Evolutionary conservation across 2,113 vertebrate species (phyloP), one percentile per base, ranked within the genome.

Genomic region (Nesogale talazaci): DNA sequence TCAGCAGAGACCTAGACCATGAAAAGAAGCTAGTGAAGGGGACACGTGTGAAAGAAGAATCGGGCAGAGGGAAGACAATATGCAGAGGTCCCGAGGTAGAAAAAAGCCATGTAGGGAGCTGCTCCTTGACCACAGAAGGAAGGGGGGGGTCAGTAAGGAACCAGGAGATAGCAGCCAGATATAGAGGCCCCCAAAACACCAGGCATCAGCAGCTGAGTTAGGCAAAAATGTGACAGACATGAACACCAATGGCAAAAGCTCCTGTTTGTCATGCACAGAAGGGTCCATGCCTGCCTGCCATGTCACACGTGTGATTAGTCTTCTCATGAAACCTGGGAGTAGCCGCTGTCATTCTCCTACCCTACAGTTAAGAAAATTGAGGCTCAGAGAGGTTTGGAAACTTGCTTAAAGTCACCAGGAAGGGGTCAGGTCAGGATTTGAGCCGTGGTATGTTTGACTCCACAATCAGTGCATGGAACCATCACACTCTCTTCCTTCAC

Each of bases 231-330:
- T 2, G 46, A 52, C 46, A 52, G 46, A 52, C 46, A 52, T 6
- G 46, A 85, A 90, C n/a, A 85, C 25, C 83, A 94, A 82, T 79
- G 38, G 31, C 74, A 70, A 90, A 82, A 92, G 25, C 42, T 70
- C 81, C 93, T 81, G 78, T 86, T 70, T 78, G 89, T 23, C 52
- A 20, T 52, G 46, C 46, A 8, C 46, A 52, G 42, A 10, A 46
- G 46, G 46, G 10, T 52, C 10, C 59, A 61, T 25, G 23, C 5
- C 7, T 61, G 17, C 59, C 59, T 23, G 59, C 59, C 59, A 61
- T 61, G 59, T 52, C 46, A 52, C 46, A 52, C 10, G 46, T 52
- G 46, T 52, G 46, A 52, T 52, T 52, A 52, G 59, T 61, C 23
- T 12, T 25, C 59, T 80, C 46, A 36, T 25, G 38, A 52, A 52